Conservation (phyloP, 2,888 invertebrate genomes). For the Eupithecia exiguata region DNA sequence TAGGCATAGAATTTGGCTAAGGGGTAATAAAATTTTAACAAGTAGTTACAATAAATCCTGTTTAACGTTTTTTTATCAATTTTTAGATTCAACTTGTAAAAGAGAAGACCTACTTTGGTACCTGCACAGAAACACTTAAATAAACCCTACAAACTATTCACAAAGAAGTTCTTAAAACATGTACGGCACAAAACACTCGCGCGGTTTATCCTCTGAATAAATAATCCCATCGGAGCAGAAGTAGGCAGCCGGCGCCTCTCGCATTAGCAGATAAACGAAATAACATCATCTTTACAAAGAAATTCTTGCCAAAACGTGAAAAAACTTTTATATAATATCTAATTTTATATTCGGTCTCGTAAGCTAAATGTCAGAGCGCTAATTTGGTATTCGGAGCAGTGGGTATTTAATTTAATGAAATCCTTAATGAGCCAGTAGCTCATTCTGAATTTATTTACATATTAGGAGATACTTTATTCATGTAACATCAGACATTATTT, state of each 20-base stretch:
- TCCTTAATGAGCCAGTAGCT: background rate
- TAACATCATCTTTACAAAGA: background rate
- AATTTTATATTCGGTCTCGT: background rate
- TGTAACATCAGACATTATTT: background rate
- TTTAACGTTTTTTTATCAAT: background rate
- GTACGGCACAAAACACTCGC: slow-evolving; percentile 22
- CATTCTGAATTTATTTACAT: background rate
- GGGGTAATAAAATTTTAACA: background rate
- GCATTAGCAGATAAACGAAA: background rate
- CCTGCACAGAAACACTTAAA: background rate
- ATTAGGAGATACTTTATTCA: background rate
- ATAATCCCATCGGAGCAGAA: slow-evolving; percentile 17
- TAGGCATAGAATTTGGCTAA: background rate
- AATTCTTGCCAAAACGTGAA: background rate
- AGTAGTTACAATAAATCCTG: no score
- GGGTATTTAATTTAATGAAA: slow-evolving; percentile 1
- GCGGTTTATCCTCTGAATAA: slow-evolving; percentile 36
- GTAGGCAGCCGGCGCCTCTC: background rate
- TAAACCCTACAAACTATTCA: background rate
- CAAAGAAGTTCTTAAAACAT: slow-evolving; percentile 15
- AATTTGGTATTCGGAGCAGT: background rate
- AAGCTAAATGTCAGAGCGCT: background rate
- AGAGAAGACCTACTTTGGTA: background rate
- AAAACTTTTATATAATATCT: background rate
- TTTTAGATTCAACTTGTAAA: background rate